Base-by-base conservation (phyloP, 2,797 vertebrate genomes). In the Propithecus deckenii region DNA sequence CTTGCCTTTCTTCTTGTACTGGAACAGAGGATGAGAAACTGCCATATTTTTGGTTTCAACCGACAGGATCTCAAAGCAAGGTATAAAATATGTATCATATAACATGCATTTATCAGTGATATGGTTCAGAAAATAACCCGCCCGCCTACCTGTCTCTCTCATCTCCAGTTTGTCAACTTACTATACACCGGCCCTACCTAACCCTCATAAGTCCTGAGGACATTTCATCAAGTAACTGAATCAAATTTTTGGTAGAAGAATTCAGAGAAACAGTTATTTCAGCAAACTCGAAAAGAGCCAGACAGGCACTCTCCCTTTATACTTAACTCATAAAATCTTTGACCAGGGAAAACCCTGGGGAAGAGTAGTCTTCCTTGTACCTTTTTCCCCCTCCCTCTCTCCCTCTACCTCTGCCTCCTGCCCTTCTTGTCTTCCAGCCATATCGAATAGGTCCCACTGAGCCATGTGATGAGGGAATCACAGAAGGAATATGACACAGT, bases 1-100 rank as follows among this genome's bases (percentile, higher is more conserved):
- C 32, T 67, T 96, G 65, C 23, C 55, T 84, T 96, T 96, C 28
- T 95, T 74, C 69, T 94, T 91, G 3, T 55, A 35, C 52, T 92
- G 15, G 23, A 79, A 88, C 22, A 87, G 12, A 86, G 13, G 89
- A 61, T 65, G 89, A 84, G 85, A 95, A 97, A n/a, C n/a, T 72
- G 15, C 65, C 43, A 23, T 61, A 28, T 81, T 69, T 32, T 61
- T 74, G 9, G 11, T 67, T 75, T 96, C n/a, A 61, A 32, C 28
- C 35, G 65, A 20, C 43, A 76, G 46, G 22, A 86, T 81, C 48
- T 55, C 55, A 84, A 81, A 94, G 52, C 50, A 95, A 90, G 17
- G 1, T 46, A 4, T 59, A 11, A 91, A 95, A 52, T 84, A 59
- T 28, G 9, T 71, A 25, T 59, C 25, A 5, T 59, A 2, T 43